phyloP scores from a whole-genome alignment of 2,113 vertebrate genomes.

The Mystacornis crossleyi region DNA sequence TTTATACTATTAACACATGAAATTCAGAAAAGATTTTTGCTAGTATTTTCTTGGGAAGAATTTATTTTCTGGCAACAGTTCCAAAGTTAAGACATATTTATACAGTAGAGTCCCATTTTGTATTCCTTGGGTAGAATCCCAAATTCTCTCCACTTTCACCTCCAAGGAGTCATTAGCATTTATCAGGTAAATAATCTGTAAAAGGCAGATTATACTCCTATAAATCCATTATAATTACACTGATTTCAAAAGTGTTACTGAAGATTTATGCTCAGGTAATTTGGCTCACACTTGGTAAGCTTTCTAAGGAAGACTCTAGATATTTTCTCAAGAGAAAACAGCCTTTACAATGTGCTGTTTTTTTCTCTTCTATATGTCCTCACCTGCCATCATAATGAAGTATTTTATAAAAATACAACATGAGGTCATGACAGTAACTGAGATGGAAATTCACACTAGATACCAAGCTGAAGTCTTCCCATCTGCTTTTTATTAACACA shows the following conservation, averaged over 20 bases:
- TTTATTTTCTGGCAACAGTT: neutral
- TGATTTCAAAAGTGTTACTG: neutral
- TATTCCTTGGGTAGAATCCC: slow-evolving; percentile 43
- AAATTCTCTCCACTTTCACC: slow-evolving; percentile 1
- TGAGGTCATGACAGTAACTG: slow-evolving; percentile 40
- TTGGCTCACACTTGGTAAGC: neutral
- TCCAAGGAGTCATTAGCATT: slow-evolving; percentile 13
- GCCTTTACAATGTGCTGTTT: neutral
- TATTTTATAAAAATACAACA: slow-evolving; percentile 9
- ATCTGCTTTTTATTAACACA: slow-evolving; percentile 14
- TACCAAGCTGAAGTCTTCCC: neutral
- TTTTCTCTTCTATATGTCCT: neutral
- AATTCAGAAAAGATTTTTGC: neutral
- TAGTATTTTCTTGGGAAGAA: neutral
- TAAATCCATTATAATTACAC: slow-evolving; percentile 36
- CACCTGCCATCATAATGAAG: slow-evolving; percentile 18
- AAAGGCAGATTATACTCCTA: neutral
- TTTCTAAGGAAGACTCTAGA: slow-evolving; percentile 23
- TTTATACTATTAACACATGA: neutral
- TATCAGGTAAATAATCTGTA: slow-evolving; percentile 30
- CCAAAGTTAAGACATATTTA: slow-evolving; percentile 6
- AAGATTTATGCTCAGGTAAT: slow-evolving; percentile 31
- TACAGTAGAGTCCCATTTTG: neutral
- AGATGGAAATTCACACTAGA: neutral
- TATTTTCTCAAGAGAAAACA: slow-evolving; percentile 12